phyloP scores from a whole-genome alignment of 1,140 invertebrate genomes.

The Ceratina japonica region DNA sequence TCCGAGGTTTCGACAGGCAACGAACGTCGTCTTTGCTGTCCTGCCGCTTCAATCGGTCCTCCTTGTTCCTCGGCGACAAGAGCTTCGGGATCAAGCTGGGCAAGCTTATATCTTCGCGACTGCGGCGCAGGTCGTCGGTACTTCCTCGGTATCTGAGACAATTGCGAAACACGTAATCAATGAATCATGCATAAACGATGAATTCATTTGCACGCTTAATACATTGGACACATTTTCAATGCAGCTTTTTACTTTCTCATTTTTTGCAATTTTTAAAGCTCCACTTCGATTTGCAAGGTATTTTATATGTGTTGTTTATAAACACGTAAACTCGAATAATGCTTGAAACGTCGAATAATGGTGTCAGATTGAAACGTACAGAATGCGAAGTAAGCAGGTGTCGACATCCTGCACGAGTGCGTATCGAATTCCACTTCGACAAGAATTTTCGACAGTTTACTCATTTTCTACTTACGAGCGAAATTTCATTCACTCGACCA shows the following conservation, averaged over 20 bases:
- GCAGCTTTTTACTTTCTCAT: too few species aligned
- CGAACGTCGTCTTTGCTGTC: conserved; percentile 74
- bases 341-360: not conserved
- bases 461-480: too few species aligned
- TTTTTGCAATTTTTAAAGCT: too few species aligned
- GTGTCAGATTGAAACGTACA: not conserved
- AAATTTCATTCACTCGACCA: too few species aligned
- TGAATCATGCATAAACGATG: not conserved
- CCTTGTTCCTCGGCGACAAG: conserved; percentile 69
- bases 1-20: conserved; percentile 28
- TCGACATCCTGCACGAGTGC: not conserved
- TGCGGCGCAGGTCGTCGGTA: conserved; percentile 75
- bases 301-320: not conserved
- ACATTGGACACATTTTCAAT: too few species aligned
- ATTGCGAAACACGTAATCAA: too few species aligned
- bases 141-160: conserved; percentile 73
- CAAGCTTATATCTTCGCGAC: conserved; percentile 74
- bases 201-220: too few species aligned
- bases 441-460: too few species aligned
- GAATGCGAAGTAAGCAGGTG: not conserved
- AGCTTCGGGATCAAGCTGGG: conserved; percentile 77
- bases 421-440: not conserved
- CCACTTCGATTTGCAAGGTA: not conserved
- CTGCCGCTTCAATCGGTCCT: conserved; percentile 71
- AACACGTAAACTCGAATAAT: not conserved